Conservation (phyloP, 2,888 invertebrate species). For the Terebella lapidaria region DNA sequence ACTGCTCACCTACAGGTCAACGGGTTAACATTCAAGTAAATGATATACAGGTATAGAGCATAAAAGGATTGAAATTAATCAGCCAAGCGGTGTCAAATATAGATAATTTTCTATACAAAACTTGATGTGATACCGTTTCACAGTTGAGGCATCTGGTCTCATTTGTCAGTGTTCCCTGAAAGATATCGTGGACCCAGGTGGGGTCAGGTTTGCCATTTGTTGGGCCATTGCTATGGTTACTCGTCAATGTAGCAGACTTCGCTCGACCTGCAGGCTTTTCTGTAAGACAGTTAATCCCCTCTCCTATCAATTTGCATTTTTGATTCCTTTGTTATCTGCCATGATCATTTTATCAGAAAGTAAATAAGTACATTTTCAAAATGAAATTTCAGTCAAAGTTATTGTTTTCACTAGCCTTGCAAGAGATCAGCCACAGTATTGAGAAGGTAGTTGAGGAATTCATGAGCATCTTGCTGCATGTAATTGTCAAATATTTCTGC, state of each 20-base stretch:
- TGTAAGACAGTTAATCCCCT: no score
- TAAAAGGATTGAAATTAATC: neutral
- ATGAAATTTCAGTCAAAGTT: no score
- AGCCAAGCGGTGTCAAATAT: neutral
- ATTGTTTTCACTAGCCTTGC: conserved; percentile 70
- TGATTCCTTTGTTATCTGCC: no score
- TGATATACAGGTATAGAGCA: neutral
- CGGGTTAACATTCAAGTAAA: no score
- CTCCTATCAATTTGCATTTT: no score
- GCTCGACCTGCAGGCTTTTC: no score
- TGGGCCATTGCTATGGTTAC: conserved; percentile 6
- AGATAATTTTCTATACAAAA: neutral
- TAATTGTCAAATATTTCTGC: conserved; percentile 98
- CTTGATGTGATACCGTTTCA: conserved; percentile 84
- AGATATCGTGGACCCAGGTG: conserved; percentile 99
- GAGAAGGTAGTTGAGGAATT: conserved; percentile 97
- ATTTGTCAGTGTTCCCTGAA: conserved; percentile 98
- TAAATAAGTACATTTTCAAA: no score
- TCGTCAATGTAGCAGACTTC: neutral
- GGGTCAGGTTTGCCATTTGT: conserved; percentile 55
- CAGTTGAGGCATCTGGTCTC: conserved; percentile 99
- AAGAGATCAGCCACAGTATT: conserved; percentile 64
- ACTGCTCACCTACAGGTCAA: conserved; percentile 67
- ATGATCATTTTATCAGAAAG: no score
- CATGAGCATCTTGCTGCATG: conserved; percentile 99